Conservation (phyloP, 2,113 vertebrate genomes). For the Euleptes europaea region DNA sequence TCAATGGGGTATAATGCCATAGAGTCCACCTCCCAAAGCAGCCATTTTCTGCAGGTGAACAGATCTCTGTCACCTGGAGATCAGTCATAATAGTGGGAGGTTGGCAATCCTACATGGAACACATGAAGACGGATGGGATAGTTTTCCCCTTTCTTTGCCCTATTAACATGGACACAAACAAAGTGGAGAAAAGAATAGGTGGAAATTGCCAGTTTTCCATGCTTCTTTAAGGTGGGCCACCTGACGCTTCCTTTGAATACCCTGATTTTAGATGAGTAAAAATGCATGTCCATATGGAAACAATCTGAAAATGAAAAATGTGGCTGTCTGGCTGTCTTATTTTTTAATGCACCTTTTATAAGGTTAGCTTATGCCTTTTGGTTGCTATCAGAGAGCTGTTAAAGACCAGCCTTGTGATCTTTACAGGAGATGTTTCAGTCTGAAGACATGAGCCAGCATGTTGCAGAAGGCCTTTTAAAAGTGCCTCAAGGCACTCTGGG, state of each 20-base stretch:
- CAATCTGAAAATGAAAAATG: neutral
- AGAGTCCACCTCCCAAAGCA: too few species aligned
- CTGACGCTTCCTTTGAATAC: neutral
- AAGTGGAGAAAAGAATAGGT: neutral
- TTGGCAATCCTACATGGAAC: neutral
- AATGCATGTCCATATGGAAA: neutral
- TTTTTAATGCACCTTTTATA: neutral
- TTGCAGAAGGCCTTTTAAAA: neutral
- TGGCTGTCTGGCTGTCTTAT: neutral
- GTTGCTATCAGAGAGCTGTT: neutral
- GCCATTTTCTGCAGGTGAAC: too few species aligned
- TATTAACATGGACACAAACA: neutral
- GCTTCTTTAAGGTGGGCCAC: neutral
- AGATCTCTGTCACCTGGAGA: too few species aligned
- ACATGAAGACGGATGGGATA: neutral
- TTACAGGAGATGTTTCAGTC: slow-evolving; percentile 15
- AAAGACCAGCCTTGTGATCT: slow-evolving; percentile 14
- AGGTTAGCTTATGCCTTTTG: neutral
- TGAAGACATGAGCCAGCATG: neutral
- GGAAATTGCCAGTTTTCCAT: neutral
- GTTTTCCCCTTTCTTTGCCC: neutral
- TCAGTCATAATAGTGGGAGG: too few species aligned
- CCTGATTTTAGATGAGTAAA: neutral
- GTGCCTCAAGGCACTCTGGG: slow-evolving; percentile 7
- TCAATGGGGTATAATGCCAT: too few species aligned